Percentiles rank a stretch among this genome's conserved stretches.
Conservation (phyloP, 2,888 invertebrate species). For the Gibbula magus region DNA sequence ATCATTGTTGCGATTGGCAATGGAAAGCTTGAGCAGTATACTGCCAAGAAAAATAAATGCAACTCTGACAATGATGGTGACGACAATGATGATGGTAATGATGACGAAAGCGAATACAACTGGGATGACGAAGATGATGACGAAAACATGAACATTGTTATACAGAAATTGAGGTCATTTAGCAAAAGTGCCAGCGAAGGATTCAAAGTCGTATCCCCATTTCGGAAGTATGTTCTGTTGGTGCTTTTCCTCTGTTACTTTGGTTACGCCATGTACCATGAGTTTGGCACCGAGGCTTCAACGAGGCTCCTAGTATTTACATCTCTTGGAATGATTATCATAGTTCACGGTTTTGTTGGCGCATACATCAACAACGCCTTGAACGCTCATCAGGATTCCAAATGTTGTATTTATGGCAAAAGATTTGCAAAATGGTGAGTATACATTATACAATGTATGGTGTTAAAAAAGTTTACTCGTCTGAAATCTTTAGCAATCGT, state of each 20-base stretch:
- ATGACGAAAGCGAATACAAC: not conserved
- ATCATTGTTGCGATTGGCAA: too few species aligned
- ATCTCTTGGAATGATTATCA: not conserved
- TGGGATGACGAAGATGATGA: not conserved
- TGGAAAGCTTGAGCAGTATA: not conserved
- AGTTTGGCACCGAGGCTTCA: conserved; percentile 1
- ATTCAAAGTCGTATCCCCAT: not conserved
- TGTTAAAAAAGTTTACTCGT: too few species aligned
- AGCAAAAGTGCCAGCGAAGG: too few species aligned
- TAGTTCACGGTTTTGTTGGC: not conserved
- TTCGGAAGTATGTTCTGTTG: not conserved
- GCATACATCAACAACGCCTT: not conserved
- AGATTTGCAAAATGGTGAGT: not conserved
- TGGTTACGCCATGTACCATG: conserved; percentile 15
- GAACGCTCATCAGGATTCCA: not conserved
- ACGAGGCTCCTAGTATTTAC: not conserved
- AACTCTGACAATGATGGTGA: not conserved
- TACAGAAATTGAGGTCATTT: not conserved
- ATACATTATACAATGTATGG: not conserved
- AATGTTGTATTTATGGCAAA: not conserved
- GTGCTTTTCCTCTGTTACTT: not conserved
- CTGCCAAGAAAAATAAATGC: not conserved
- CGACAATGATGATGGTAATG: too few species aligned
- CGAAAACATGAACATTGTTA: not conserved
- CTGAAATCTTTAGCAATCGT: too few species aligned